Evolutionary conservation across 2,888 invertebrate genomes (phyloP).

Genomic region (Clistopyga incitator): DNA sequence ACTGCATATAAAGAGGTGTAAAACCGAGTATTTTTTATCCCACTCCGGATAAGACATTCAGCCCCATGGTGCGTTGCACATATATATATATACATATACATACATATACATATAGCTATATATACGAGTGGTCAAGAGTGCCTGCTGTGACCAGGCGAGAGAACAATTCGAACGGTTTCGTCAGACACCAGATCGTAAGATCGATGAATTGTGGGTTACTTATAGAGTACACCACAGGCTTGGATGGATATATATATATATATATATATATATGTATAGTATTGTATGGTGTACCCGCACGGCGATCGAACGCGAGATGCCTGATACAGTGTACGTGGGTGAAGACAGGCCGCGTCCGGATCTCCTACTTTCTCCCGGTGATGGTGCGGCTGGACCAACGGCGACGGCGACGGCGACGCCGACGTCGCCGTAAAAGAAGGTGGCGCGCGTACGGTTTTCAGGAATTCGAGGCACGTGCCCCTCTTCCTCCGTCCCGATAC

Average conservation of each 20-base stretch:
- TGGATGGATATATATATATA: constrained; percentile 13
- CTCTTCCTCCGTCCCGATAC: constrained; percentile 45
- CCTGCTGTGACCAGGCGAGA: constrained; percentile 43
- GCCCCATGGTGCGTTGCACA: not conserved
- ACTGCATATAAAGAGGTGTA: no score
- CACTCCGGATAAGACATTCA: not conserved
- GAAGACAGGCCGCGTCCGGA: constrained; percentile 63
- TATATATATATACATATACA: no score
- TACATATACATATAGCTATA: no score
- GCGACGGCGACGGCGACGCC: not conserved
- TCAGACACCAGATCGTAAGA: constrained; percentile 67
- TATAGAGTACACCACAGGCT: constrained; percentile 45
- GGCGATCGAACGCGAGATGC: constrained; percentile 25
- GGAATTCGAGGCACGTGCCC: constrained; percentile 62
- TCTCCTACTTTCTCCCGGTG: constrained; percentile 64
- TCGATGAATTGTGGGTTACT: constrained; percentile 69
- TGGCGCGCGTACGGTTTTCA: constrained; percentile 46
- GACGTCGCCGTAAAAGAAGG: constrained; percentile 22
- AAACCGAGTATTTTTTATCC: not conserved
- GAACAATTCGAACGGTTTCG: constrained; percentile 68
- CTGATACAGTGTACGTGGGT: constrained; percentile 56
- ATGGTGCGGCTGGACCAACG: constrained; percentile 32
- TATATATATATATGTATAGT: constrained; percentile 30
- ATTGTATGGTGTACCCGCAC: constrained; percentile 23
- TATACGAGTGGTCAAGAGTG: constrained; percentile 9